These are phyloP conservation scores for Hydrolagus colliei DNA, from an alignment of 2,797 vertebrate species.

Conservation along the genomic window DNA sequence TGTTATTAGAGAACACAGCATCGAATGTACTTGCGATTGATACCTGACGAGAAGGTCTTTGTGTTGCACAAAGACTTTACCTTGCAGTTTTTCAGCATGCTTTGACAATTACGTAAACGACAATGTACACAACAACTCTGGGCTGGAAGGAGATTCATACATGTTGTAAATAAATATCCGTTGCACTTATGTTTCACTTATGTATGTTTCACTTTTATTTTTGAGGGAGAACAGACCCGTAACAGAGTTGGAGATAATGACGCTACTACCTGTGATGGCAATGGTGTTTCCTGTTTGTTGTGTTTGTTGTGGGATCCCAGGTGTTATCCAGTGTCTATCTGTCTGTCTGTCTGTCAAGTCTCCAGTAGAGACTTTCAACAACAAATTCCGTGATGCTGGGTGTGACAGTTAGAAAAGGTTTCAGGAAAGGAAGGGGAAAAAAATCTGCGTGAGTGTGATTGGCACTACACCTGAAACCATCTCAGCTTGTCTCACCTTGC, in stretches of 20 bases:
- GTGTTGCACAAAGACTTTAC: constrained; percentile 38
- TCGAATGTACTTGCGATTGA: constrained; percentile 54
- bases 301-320: background rate
- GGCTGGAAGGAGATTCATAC: background rate
- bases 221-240: background rate
- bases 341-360: constrained; percentile 33
- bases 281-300: background rate
- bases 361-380: constrained; percentile 38
- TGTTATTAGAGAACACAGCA: constrained; percentile 38
- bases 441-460: no score
- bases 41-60: constrained; percentile 51
- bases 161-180: background rate
- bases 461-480: no score
- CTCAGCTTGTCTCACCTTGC: no score
- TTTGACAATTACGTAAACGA: constrained; percentile 33
- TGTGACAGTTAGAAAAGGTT: constrained; percentile 38
- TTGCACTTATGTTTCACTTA: background rate
- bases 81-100: constrained; percentile 37
- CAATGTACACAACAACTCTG: constrained; percentile 31
- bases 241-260: background rate
- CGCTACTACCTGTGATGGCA: no score
- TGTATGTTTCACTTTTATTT: background rate
- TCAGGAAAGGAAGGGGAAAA: no score
- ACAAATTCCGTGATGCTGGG: constrained; percentile 43
- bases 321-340: constrained; percentile 2